These are phyloP conservation scores for Papilio elwesi DNA, from an alignment of 2,888 invertebrate species.

Conservation along the genomic window DNA sequence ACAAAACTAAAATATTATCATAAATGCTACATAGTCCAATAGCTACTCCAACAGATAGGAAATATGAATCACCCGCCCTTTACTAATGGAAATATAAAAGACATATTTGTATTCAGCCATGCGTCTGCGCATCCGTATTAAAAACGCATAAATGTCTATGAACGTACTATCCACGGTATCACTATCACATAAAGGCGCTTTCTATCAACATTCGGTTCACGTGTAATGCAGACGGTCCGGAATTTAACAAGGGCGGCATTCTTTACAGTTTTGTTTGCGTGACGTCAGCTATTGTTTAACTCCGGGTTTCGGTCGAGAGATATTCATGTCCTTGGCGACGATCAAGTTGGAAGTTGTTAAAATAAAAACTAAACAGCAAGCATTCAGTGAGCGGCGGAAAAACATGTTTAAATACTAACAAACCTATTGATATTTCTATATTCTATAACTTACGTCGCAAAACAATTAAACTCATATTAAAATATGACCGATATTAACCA, in stretches of 20 bases:
- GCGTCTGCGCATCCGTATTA: slow-evolving; percentile 26
- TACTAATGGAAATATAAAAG: slow-evolving; percentile 12
- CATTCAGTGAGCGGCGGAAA: not conserved
- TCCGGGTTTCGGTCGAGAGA: slow-evolving; percentile 17
- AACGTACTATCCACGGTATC: not conserved
- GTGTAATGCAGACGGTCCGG: slow-evolving; percentile 16
- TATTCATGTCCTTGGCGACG: slow-evolving; percentile 16
- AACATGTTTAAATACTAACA: not conserved
- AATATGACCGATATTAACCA: too few species aligned
- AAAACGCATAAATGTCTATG: slow-evolving; percentile 22
- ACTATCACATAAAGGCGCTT: not conserved
- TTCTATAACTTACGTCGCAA: too few species aligned
- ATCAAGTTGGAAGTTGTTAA: slow-evolving; percentile 33
- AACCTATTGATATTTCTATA: too few species aligned
- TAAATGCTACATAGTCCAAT: not conserved
- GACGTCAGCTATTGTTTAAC: slow-evolving; percentile 37
- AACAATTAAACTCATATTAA: too few species aligned
- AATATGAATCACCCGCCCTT: slow-evolving; percentile 15
- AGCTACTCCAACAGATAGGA: slow-evolving; percentile 17
- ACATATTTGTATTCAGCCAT: slow-evolving; percentile 31
- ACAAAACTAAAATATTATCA: too few species aligned
- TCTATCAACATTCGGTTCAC: slow-evolving; percentile 24
- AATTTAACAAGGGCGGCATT: slow-evolving; percentile 31
- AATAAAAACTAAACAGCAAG: slow-evolving; percentile 32
- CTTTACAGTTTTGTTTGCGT: slow-evolving; percentile 20